phyloP scores from a whole-genome alignment of 2,888 invertebrate species.

The Patella ulyssiponensis region DNA sequence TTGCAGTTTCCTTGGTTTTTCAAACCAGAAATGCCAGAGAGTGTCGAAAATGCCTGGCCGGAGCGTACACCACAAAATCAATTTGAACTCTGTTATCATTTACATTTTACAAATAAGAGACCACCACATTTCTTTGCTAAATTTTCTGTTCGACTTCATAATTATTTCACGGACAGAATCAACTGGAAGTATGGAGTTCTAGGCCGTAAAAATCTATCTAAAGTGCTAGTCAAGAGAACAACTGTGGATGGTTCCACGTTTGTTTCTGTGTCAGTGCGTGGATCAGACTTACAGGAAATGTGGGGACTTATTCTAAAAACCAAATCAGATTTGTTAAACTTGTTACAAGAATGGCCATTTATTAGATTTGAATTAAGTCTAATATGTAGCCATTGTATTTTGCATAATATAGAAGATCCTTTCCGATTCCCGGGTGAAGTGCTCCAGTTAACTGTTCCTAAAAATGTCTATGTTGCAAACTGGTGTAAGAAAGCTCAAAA shows the following conservation, averaged over 20 bases:
- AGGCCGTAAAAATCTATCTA: constrained; percentile 51
- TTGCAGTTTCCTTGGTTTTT: constrained; percentile 67
- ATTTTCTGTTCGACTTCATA: constrained; percentile 57
- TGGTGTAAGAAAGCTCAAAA: constrained; percentile 49
- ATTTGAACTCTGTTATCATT: constrained; percentile 47
- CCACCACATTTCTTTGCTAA: constrained; percentile 67
- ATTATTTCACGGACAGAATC: constrained; percentile 43
- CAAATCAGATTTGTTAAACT: constrained; percentile 48
- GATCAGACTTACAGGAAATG: constrained; percentile 60
- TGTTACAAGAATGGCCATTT: constrained; percentile 65
- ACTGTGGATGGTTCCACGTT: constrained; percentile 36
- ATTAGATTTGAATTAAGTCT: constrained; percentile 53
- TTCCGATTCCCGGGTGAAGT: constrained; percentile 56
- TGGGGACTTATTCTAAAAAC: constrained; percentile 56
- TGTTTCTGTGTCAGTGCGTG: constrained; percentile 55
- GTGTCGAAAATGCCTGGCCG: constrained; percentile 53
- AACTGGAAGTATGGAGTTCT: constrained; percentile 64
- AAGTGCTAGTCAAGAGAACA: constrained; percentile 47
- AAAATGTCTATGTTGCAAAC: constrained; percentile 46
- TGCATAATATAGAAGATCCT: constrained; percentile 48
- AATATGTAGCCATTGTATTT: constrained; percentile 60
- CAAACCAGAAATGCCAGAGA: constrained; percentile 45
- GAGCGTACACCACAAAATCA: constrained; percentile 35
- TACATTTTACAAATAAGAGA: constrained; percentile 53
- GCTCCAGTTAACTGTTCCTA: constrained; percentile 53